Evolutionary conservation across 2,888 invertebrate species (phyloP).

Genomic region (Andrena hattorfiana): DNA sequence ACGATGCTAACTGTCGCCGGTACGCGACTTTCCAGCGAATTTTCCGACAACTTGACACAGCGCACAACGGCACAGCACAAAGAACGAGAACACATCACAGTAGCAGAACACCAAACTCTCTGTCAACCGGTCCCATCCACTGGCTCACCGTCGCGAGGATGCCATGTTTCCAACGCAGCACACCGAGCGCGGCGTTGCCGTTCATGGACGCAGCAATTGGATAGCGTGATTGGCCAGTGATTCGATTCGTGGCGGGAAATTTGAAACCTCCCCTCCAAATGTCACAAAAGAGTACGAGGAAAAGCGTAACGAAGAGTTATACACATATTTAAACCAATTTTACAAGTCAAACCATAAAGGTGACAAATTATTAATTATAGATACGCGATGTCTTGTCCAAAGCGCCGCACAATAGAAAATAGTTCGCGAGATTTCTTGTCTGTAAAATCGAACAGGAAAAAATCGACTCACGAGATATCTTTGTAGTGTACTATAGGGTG

Average conservation of each 20-base stretch:
- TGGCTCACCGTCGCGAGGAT: slow-evolving; percentile 58
- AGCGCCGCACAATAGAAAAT: no score
- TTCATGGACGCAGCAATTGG: not conserved
- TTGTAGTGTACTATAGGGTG: no score
- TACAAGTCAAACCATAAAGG: no score
- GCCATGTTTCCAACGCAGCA: slow-evolving; percentile 53
- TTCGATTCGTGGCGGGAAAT: slow-evolving; percentile 25
- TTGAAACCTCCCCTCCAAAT: not conserved
- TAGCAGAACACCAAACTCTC: slow-evolving; percentile 66
- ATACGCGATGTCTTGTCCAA: no score
- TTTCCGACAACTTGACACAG: slow-evolving; percentile 48
- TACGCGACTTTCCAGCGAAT: slow-evolving; percentile 36
- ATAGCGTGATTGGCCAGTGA: slow-evolving; percentile 13
- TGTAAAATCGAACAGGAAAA: no score
- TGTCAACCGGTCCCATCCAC: slow-evolving; percentile 69
- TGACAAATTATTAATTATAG: no score
- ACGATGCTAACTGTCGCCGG: slow-evolving; percentile 26
- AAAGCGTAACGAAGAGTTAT: no score
- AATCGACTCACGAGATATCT: no score
- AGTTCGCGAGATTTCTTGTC: no score
- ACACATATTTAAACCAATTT: no score
- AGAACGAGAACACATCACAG: slow-evolving; percentile 69
- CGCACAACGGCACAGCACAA: slow-evolving; percentile 64
- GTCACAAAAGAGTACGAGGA: not conserved
- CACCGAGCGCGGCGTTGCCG: slow-evolving; percentile 59